phyloP scores from a whole-genome alignment of 1,140 invertebrate genomes.

The Goniozus legneri region DNA sequence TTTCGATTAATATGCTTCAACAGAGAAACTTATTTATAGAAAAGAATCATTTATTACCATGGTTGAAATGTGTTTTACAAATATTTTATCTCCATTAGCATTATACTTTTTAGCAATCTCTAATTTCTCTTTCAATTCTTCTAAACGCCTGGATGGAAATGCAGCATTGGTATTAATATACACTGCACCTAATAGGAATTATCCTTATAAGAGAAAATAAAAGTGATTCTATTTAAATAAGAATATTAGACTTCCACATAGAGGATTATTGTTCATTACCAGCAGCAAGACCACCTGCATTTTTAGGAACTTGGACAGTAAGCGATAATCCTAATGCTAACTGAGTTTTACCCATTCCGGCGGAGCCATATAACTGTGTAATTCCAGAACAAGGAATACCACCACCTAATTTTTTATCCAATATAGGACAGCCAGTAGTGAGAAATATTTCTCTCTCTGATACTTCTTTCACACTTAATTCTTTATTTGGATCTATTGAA shows the following conservation, averaged over 20 bases:
- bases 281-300: constrained; percentile 48
- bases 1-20: constrained; percentile 6
- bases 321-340: constrained; percentile 71
- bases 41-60: constrained; percentile 31
- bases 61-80: constrained; percentile 56
- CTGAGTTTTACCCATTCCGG: constrained; percentile 83
- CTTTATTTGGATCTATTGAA: constrained; percentile 14
- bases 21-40: constrained; percentile 1
- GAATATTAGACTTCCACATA: constrained; percentile 1
- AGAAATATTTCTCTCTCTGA: constrained; percentile 41
- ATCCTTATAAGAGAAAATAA: no score
- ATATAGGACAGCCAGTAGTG: constrained; percentile 59
- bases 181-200: constrained; percentile 57
- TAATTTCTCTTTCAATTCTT: constrained; percentile 49
- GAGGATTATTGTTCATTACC: constrained; percentile 37
- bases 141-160: constrained; percentile 69
- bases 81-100: constrained; percentile 54
- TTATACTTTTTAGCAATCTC: constrained; percentile 35
- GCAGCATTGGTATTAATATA: constrained; percentile 75
- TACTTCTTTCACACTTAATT: constrained; percentile 1
- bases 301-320: constrained; percentile 56
- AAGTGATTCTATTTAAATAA: background rate
- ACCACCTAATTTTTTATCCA: constrained; percentile 65
- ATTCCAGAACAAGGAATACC: constrained; percentile 72
- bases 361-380: constrained; percentile 80